These are phyloP conservation scores for Periplaneta americana DNA, from an alignment of 1,140 invertebrate genomes.

Conservation along the genomic window DNA sequence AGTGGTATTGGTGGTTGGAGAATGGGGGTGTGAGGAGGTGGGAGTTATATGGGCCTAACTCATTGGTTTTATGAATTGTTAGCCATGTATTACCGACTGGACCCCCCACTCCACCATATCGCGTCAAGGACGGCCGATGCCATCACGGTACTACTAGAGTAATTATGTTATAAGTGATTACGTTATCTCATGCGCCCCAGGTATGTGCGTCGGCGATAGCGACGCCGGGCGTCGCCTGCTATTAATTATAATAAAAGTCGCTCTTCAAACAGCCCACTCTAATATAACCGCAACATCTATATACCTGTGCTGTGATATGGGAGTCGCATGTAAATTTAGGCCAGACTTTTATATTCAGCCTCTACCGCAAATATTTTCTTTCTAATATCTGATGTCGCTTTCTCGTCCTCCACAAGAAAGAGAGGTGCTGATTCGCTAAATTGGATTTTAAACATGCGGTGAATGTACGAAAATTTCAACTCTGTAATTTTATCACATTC, in stretches of 20 bases:
- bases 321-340: neutral
- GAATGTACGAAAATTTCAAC: too few species aligned
- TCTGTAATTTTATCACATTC: too few species aligned
- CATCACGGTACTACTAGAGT: neutral
- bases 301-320: neutral
- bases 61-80: neutral
- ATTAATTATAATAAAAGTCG: neutral
- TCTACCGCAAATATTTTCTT: neutral
- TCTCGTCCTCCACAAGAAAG: too few species aligned
- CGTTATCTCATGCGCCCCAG: neutral
- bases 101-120: too few species aligned
- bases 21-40: neutral
- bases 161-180: neutral
- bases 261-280: neutral
- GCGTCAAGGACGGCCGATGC: neutral
- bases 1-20: neutral
- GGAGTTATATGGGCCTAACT: neutral
- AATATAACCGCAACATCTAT: neutral
- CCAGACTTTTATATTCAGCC: neutral
- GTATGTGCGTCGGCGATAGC: neutral
- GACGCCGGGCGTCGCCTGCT: neutral
- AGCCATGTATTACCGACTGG: neutral
- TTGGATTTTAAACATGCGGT: neutral
- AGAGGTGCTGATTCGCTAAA: neutral
- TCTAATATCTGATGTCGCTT: too few species aligned